Conservation (phyloP, 1,140 invertebrate genomes). For the Littorina saxatilis region DNA sequence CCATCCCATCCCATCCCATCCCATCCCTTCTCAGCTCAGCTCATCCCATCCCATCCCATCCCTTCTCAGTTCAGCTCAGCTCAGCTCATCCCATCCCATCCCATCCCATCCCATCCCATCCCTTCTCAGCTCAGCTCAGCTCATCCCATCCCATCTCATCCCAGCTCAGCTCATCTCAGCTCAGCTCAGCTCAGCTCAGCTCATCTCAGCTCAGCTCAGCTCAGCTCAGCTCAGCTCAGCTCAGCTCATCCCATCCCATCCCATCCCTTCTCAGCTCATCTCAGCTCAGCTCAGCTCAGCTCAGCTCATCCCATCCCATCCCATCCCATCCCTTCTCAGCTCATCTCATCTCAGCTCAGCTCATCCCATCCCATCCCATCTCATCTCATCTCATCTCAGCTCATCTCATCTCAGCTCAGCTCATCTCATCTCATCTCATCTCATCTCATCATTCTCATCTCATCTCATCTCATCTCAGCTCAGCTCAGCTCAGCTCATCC, state of each 20-base stretch:
- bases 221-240: constrained; percentile 31
- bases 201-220: constrained; percentile 26
- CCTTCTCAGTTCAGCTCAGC: too few species aligned
- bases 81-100: too few species aligned
- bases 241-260: too few species aligned
- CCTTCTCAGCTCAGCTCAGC: not conserved
- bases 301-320: constrained; percentile 14
- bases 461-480: constrained; percentile 31
- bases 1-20: too few species aligned
- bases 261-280: not conserved
- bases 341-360: constrained; percentile 27
- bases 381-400: constrained; percentile 29
- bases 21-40: too few species aligned
- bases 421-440: not conserved
- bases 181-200: constrained; percentile 33
- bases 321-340: constrained; percentile 21
- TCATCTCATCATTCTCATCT: constrained; percentile 4
- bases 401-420: constrained; percentile 12
- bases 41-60: too few species aligned
- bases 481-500: constrained; percentile 25
- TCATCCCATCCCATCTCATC: not conserved
- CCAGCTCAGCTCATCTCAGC: constrained; percentile 28
- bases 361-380: constrained; percentile 15
- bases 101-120: too few species aligned
- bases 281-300: not conserved